phyloP scores from a whole-genome alignment of 2,888 invertebrate species.

The Hypsopygia costalis region DNA sequence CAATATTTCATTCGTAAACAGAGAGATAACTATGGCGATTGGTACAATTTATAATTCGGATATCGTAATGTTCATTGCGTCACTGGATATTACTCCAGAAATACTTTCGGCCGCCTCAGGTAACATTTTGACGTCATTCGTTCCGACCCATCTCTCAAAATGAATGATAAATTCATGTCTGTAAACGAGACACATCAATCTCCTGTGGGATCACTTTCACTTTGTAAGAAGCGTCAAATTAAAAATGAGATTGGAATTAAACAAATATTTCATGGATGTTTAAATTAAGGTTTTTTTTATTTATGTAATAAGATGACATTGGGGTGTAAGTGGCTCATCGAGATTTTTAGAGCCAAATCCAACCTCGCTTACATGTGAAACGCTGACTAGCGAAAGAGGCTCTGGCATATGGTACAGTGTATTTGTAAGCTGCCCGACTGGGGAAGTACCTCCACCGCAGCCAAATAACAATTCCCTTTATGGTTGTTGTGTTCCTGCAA shows the following conservation, averaged over 20 bases:
- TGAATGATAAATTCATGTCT: constrained; percentile 34
- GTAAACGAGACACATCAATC: constrained; percentile 48
- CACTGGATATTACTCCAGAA: constrained; percentile 37
- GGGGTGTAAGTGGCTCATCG: too few relatives aligned
- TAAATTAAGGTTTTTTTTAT: too few relatives aligned
- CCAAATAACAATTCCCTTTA: too few relatives aligned
- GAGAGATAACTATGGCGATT: constrained; percentile 36
- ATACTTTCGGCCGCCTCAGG: constrained; percentile 22
- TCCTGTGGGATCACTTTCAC: constrained; percentile 61
- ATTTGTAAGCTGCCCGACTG: too few relatives aligned
- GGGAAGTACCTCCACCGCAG: too few relatives aligned
- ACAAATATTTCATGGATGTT: too few relatives aligned
- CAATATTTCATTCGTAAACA: constrained; percentile 48
- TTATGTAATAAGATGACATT: too few relatives aligned
- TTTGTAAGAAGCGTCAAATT: constrained; percentile 26
- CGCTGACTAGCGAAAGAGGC: too few relatives aligned
- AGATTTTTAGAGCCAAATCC: too few relatives aligned
- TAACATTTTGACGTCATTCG: constrained; percentile 20
- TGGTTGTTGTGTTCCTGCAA: too few relatives aligned
- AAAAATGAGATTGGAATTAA: constrained; percentile 14
- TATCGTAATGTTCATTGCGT: constrained; percentile 49
- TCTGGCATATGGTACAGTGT: too few relatives aligned
- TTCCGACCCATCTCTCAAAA: constrained; percentile 40
- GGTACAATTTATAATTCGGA: constrained; percentile 44
- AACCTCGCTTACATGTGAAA: too few relatives aligned